A percentile compares a stretch with the other conserved stretches of the same genome.
These are phyloP conservation scores for Lasius platythorax DNA, from an alignment of 2,888 invertebrate genomes.

Conservation along the genomic window DNA sequence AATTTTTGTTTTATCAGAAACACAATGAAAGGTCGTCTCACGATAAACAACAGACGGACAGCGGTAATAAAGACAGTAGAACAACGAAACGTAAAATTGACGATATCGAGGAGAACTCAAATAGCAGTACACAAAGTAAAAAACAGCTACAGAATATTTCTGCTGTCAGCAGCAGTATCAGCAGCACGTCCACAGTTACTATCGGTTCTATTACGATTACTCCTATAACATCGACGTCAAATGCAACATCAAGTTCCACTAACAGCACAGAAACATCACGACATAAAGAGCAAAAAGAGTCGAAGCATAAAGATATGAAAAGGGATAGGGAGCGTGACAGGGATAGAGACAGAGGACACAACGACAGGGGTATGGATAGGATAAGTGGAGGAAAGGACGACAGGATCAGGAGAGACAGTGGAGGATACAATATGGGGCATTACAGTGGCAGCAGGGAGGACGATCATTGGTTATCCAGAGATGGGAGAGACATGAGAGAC, in stretches of 20 bases:
- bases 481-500: conserved; percentile 82
- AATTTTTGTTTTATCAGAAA: conserved; percentile 66
- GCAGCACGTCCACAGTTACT: conserved; percentile 79
- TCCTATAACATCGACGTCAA: conserved; percentile 79
- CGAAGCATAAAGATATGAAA: conserved; percentile 79
- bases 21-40: conserved; percentile 80
- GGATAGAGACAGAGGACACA: conserved; percentile 79
- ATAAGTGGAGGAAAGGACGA: conserved; percentile 84
- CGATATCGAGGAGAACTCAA: conserved; percentile 83
- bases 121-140: conserved; percentile 81
- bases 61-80: conserved; percentile 78
- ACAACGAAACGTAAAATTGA: conserved; percentile 83
- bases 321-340: conserved; percentile 79
- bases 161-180: conserved; percentile 75
- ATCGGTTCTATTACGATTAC: conserved; percentile 83
- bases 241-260: conserved; percentile 75
- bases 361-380: conserved; percentile 83
- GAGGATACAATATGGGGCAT: conserved; percentile 81
- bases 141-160: conserved; percentile 78
- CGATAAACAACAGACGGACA: conserved; percentile 78
- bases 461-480: conserved; percentile 83
- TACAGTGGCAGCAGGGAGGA: conserved; percentile 83
- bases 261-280: conserved; percentile 76
- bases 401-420: conserved; percentile 85
- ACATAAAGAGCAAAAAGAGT: conserved; percentile 81